Conservation (phyloP, 2,113 vertebrate species). For the Oncorhynchus kisutch region DNA sequence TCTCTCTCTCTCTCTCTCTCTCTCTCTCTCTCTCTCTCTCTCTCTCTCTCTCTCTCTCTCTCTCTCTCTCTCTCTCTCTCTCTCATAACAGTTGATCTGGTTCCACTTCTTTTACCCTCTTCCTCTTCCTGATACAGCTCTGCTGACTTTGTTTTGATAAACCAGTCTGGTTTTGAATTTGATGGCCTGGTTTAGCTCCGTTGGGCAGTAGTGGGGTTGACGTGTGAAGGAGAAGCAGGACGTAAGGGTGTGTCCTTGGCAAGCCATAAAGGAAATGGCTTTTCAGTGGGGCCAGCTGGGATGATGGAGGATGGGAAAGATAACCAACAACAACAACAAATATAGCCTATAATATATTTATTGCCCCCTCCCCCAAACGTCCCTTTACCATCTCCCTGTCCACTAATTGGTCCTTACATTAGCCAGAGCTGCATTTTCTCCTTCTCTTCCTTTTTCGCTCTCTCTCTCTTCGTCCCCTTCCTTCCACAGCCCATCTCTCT, state of each 20-base stretch:
- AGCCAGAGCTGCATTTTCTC: too few relatives aligned
- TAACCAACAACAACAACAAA: not conserved
- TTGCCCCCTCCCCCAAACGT: not conserved
- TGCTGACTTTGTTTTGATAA: too few relatives aligned
- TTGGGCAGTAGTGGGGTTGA: constrained; percentile 15
- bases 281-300: constrained; percentile 31
- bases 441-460: not conserved
- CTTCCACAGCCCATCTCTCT: not conserved
- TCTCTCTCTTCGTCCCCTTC: not conserved
- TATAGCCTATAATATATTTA: too few relatives aligned
- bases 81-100: too few relatives aligned
- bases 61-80: too few relatives aligned
- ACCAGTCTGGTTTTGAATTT: not conserved
- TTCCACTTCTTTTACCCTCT: too few relatives aligned
- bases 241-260: constrained; percentile 47
- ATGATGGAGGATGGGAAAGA: not conserved
- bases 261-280: constrained; percentile 45
- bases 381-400: not conserved
- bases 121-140: too few relatives aligned
- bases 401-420: too few relatives aligned
- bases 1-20: too few relatives aligned
- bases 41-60: too few relatives aligned
- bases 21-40: too few relatives aligned
- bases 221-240: constrained; percentile 52
- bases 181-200: not conserved